Conservation (phyloP, 2,113 vertebrate species). For the Hippocampus mohnikei region DNA sequence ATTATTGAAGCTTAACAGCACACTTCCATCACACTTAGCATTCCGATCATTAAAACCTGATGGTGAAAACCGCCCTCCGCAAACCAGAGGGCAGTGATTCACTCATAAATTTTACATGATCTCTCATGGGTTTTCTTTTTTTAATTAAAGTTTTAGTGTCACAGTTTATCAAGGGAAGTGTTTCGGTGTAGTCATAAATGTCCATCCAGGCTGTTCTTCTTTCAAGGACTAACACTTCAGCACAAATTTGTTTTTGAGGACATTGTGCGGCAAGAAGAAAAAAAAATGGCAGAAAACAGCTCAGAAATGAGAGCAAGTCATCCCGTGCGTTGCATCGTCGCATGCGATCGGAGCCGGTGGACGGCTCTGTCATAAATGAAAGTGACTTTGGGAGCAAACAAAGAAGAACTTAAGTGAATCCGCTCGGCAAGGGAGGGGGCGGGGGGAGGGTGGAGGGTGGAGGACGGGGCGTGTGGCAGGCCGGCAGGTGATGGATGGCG, state of each 20-base stretch:
- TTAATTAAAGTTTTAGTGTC: conserved; percentile 10
- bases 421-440: conserved; percentile 50
- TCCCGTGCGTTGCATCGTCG: conserved; percentile 12
- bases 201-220: conserved; percentile 7
- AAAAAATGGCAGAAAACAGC: conserved; percentile 4
- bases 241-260: not conserved
- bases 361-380: conserved; percentile 63
- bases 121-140: conserved; percentile 18
- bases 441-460: conserved; percentile 29
- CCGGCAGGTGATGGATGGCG: conserved; percentile 71
- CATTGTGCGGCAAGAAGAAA: not conserved
- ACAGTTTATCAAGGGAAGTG: conserved; percentile 13
- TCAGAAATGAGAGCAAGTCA: not conserved
- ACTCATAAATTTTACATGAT: conserved; percentile 22
- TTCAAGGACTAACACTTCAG: not conserved
- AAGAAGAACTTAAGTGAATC: conserved; percentile 66
- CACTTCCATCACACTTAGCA: conserved; percentile 8
- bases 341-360: conserved; percentile 17
- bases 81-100: conserved; percentile 12
- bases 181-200: conserved; percentile 3
- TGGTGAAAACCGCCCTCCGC: conserved; percentile 6
- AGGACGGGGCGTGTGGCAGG: conserved; percentile 59
- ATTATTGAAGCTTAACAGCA: conserved; percentile 1
- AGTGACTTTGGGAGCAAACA: conserved; percentile 68
- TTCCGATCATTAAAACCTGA: conserved; percentile 32